Percentiles rank a stretch among this genome's conserved stretches.
Conservation (phyloP, 2,888 invertebrate genomes). For the Stenchaetothrips biformis region DNA sequence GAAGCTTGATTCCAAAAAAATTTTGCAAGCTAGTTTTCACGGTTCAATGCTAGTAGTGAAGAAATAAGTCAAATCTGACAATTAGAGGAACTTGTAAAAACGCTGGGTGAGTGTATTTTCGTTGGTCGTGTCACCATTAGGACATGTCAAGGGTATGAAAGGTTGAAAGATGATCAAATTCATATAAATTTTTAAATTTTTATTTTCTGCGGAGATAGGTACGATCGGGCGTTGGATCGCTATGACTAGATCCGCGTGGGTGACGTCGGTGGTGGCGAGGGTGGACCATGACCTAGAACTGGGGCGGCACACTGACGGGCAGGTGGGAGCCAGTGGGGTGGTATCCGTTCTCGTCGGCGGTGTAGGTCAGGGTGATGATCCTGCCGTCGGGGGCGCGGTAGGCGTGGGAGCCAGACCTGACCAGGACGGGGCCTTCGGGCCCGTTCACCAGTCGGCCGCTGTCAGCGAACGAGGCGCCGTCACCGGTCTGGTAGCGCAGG, state of each 20-base stretch:
- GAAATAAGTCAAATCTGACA: too few relatives aligned
- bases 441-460: background rate
- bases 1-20: too few relatives aligned
- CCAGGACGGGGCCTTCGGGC: background rate
- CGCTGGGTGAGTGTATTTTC: too few relatives aligned
- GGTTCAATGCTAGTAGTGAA: too few relatives aligned
- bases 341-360: slow-evolving; percentile 17
- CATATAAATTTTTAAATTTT: background rate
- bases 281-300: background rate
- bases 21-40: too few relatives aligned
- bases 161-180: background rate
- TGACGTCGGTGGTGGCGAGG: background rate
- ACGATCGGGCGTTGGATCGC: background rate
- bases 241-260: background rate
- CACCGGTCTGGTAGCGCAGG: background rate
- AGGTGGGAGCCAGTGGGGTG: background rate
- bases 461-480: background rate
- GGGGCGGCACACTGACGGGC: background rate
- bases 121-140: too few relatives aligned
- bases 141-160: too few relatives aligned
- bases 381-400: background rate
- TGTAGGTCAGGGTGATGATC: background rate
- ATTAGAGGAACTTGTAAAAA: too few relatives aligned
- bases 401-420: background rate
- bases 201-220: background rate